phyloP scores from a whole-genome alignment of 1,140 invertebrate species.

The Drosophila burlai region DNA sequence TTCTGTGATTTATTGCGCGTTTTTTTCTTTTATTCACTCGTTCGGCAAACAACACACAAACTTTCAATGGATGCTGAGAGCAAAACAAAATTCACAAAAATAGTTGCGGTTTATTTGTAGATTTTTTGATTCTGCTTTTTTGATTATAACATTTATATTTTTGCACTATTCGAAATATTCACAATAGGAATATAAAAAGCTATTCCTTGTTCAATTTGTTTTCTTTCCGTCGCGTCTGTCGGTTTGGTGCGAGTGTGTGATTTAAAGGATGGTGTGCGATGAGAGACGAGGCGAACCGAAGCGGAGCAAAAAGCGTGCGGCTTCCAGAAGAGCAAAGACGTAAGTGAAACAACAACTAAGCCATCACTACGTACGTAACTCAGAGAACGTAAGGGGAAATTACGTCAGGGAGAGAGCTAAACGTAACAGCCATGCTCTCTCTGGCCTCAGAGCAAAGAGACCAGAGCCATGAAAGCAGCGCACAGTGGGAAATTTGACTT shows the following conservation, averaged over 20 bases:
- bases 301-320: conserved; percentile 68
- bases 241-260: conserved; percentile 13
- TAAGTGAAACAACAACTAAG: conserved; percentile 21
- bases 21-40: conserved; percentile 22
- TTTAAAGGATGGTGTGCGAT: conserved; percentile 25
- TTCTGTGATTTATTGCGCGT: conserved; percentile 38
- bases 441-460: neutral
- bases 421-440: conserved; percentile 3
- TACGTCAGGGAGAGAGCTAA: conserved; percentile 8
- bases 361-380: conserved; percentile 1
- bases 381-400: conserved; percentile 12
- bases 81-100: conserved; percentile 46
- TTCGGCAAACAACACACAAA: conserved; percentile 11
- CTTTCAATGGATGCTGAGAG: conserved; percentile 25
- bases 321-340: conserved; percentile 58
- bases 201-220: conserved; percentile 40
- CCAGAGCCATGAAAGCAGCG: neutral
- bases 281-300: conserved; percentile 45
- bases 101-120: conserved; percentile 29
- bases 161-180: conserved; percentile 22
- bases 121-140: conserved; percentile 10
- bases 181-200: conserved; percentile 44
- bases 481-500: neutral
- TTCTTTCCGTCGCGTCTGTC: conserved; percentile 35
- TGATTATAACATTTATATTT: conserved; percentile 11